Base-by-base conservation (phyloP, 2,797 vertebrate genomes). In the Zalophus californianus region DNA sequence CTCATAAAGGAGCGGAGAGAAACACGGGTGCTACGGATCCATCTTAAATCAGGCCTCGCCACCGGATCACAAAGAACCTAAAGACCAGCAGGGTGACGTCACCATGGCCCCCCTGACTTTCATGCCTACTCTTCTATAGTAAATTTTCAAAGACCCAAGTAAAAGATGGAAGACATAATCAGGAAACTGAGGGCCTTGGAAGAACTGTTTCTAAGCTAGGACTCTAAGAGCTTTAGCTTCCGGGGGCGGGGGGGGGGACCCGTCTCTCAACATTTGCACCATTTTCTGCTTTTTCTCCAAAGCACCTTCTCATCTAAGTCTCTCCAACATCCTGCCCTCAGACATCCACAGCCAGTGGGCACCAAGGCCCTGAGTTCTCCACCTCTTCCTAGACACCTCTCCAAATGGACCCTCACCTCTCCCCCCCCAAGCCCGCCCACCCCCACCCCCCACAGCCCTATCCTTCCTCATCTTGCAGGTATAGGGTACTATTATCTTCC, bases 211-310 rank as follows among this genome's bases (percentile, higher is more conserved):
- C 83, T 86, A 70, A 90, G 62, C 54, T n/a, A 58, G 70, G 10
- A 48, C 50, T 87, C 7, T 56, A 80, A 89, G 41, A 90, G 84
- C 54, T 32, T 77, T 60, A 68, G 73, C 18, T 82, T 89, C 60
- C 70, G 38, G 35, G 35, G 2, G 58, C 72, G 25, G 18, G 38
- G 60, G 29, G 3, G 1, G 2, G 50, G 44, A 82, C 35, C 20
- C n/a, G 11, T 54, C 62, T 90, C 15, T n/a, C 80, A 78, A 85
- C 10, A 78, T 58, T 29, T 75, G 16, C 73, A 44, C 78, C 44
- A 70, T 75, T 56, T 90, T 83, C 88, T 70, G 56, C 14, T 89
- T 77, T 54, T 83, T 44, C 96, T 95, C 52, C 75, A 84, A 86
- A 92, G 62, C 64, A 68, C n/a, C 38, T 79, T 52, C 44, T 75